A percentile compares a stretch with the other conserved stretches of the same genome.
phyloP scores from a whole-genome alignment of 2,888 invertebrate genomes.

The Gandaritis pyraliata region DNA sequence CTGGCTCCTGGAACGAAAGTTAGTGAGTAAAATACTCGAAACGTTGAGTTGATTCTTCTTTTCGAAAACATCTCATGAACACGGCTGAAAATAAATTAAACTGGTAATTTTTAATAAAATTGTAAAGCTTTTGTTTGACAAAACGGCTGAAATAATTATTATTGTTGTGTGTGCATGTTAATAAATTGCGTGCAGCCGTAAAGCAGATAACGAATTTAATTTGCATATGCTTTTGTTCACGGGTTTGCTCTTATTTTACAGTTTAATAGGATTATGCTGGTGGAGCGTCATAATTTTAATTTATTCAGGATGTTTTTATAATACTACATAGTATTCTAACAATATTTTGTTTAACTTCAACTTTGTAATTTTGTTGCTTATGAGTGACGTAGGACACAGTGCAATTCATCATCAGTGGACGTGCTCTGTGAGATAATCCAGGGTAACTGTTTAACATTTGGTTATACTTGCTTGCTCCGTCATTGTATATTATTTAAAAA shows the following conservation, averaged over 20 bases:
- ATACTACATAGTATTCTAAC: too few species aligned
- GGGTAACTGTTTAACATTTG: too few species aligned
- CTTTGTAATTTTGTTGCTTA: too few species aligned
- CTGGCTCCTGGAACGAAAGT: conserved; percentile 72
- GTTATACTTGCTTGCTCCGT: too few species aligned
- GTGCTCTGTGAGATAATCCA: too few species aligned
- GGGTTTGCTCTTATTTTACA: conserved; percentile 23
- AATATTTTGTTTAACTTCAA: too few species aligned
- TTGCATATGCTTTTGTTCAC: conserved; percentile 30
- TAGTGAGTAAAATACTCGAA: not conserved
- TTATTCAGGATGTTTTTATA: not conserved
- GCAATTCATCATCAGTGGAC: too few species aligned
- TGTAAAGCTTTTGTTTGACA: conserved; percentile 34
- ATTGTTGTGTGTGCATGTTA: conserved; percentile 29
- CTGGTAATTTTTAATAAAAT: conserved; percentile 17
- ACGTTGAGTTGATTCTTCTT: too few species aligned
- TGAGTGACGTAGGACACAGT: too few species aligned
- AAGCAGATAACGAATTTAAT: conserved; percentile 31
- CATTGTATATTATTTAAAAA: too few species aligned
- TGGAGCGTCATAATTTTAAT: conserved; percentile 5
- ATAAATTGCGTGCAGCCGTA: conserved; percentile 31
- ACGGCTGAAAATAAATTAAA: not conserved
- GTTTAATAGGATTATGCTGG: conserved; percentile 27
- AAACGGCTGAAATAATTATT: conserved; percentile 34
- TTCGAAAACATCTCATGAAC: too few species aligned